Conservation (phyloP, 2,888 invertebrate species). For the Andrena chrysosceles region DNA sequence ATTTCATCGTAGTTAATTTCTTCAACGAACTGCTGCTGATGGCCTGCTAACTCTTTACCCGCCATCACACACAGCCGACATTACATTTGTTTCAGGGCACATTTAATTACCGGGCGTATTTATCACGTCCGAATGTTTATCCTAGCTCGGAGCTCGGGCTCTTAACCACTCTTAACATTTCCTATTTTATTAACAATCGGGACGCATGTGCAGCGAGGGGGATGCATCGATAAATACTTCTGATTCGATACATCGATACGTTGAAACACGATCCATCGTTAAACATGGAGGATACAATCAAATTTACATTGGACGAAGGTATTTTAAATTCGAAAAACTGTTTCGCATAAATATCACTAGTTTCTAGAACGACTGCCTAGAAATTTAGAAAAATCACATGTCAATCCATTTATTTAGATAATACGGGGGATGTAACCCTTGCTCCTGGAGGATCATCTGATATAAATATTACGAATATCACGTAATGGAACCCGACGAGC, state of each 20-base stretch:
- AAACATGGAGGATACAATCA: constrained; percentile 1
- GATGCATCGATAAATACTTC: constrained; percentile 34
- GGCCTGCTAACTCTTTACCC: constrained; percentile 75
- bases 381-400: no score
- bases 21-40: constrained; percentile 88
- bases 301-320: constrained; percentile 5
- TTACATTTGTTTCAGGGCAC: constrained; percentile 76
- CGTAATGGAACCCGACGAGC: no score
- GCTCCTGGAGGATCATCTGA: no score
- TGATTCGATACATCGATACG: constrained; percentile 49
- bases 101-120: constrained; percentile 67
- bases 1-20: constrained; percentile 93
- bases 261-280: constrained; percentile 44
- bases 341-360: background rate
- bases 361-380: no score
- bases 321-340: background rate
- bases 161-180: constrained; percentile 46
- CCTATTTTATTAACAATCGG: constrained; percentile 55
- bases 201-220: constrained; percentile 33
- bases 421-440: no score
- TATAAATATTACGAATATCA: no score
- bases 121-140: constrained; percentile 53
- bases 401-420: no score
- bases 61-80: constrained; percentile 80
- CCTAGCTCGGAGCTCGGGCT: constrained; percentile 48